Evolutionary conservation across 37 sponge, comb jelly and placozoan species (phyloP), one percentile per base, ranked within the genome.

Genomic region (Cladorhizidae sp.): DNA sequence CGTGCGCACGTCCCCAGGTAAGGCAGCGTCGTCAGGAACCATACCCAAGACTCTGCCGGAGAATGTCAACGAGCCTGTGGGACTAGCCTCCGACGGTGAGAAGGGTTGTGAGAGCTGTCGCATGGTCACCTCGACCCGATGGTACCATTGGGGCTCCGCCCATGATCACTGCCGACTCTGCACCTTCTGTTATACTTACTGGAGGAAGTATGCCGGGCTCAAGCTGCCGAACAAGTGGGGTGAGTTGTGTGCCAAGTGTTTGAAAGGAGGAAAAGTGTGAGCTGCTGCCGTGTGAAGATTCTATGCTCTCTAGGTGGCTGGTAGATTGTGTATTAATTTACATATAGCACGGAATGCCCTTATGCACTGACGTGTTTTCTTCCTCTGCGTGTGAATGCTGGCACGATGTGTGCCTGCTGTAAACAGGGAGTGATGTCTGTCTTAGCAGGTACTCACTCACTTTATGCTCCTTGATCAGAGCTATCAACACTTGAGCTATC

Each of bases 181-280:
- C 82, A 87, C 72, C 67, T 54, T 40, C 64, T 97, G 97, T 69
- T 88, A 89, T 84, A 79, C 79, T 2, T 97, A 97, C 83, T 97
- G 97, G 97, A 88, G 93, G 74, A 97, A 94, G 65, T 97, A 89
- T 68, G 97, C 91, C 7, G 95, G 97, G 0, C 86, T 97, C n/a
- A 97, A 97, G 41, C 82, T 94, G 54, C 87, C 89, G 33, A 85
- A 92, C 26, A 94, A 77, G 80, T 93, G 97, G 94, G 97, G 93
- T 95, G 56, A 45, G 88, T 63, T 45, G 49, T 45, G 9, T 9
- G 49, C 9, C n/a, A n/a, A n/a, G n/a, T n/a, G n/a, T n/a, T n/a
- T n/a, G n/a, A n/a, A n/a, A n/a, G n/a, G n/a, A n/a, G n/a, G n/a
- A n/a, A n/a, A n/a, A n/a, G n/a, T n/a, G n/a, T n/a, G n/a, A n/a